Evolutionary conservation across 2,113 vertebrate genomes (phyloP).

Genomic region (Takifugu bimaculatus): DNA sequence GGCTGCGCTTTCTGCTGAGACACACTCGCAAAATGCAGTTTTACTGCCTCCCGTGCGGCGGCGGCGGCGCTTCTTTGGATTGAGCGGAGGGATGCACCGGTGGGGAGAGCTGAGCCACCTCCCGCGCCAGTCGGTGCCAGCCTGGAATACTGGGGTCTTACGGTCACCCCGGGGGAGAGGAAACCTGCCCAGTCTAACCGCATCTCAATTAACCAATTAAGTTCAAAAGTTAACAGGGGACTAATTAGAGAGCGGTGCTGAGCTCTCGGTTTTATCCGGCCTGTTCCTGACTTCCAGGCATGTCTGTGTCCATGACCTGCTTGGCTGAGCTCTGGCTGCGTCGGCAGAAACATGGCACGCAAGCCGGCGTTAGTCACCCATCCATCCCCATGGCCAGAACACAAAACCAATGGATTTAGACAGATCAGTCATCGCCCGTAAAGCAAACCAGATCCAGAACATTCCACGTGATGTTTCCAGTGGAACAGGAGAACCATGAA

Average conservation of each 20-base stretch:
- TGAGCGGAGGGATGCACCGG: constrained; percentile 38
- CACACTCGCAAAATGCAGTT: constrained; percentile 59
- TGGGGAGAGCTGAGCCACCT: constrained; percentile 47
- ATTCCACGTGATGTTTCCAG: constrained; percentile 58
- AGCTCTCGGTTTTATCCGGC: constrained; percentile 50
- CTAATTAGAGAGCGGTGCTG: constrained; percentile 61
- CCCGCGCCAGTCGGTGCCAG: constrained; percentile 59
- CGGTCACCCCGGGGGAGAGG: constrained; percentile 59
- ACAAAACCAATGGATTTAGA: constrained; percentile 67
- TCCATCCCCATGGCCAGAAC: constrained; percentile 45
- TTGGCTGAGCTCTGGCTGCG: constrained; percentile 44
- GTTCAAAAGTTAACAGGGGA: constrained; percentile 67
- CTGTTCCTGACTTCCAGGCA: constrained; percentile 32
- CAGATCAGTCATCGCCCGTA: constrained; percentile 64
- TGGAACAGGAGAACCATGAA: constrained; percentile 55
- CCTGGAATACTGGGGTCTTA: constrained; percentile 59
- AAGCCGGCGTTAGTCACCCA: constrained; percentile 62
- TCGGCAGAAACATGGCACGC: constrained; percentile 57
- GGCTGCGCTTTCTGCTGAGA: constrained; percentile 62
- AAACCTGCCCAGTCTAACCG: constrained; percentile 65
- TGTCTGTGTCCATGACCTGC: constrained; percentile 49
- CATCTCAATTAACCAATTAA: constrained; percentile 71
- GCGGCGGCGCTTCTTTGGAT: neutral
- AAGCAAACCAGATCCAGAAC: constrained; percentile 69
- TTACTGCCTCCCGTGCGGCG: constrained; percentile 68